These are phyloP conservation scores for Brienomyrus brachyistius DNA, from an alignment of 2,113 vertebrate genomes.

Conservation along the genomic window DNA sequence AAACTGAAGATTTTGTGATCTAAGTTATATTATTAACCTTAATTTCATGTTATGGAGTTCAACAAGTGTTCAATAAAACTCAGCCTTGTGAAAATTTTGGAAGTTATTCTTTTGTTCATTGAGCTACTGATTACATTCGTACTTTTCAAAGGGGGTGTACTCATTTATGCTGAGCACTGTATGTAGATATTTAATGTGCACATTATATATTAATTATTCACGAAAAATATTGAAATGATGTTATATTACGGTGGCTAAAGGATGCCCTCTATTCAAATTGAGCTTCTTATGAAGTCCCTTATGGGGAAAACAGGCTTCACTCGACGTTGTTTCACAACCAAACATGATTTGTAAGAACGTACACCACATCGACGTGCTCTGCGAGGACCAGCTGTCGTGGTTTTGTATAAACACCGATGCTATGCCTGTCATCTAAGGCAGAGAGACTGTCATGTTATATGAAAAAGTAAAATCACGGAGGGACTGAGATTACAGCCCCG, in stretches of 20 bases:
- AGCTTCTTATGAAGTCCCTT: neutral
- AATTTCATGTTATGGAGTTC: too few relatives aligned
- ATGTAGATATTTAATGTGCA: neutral
- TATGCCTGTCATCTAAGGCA: neutral
- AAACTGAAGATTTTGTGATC: too few relatives aligned
- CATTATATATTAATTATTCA: neutral
- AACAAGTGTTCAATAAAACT: too few relatives aligned
- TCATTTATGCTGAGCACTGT: too few relatives aligned
- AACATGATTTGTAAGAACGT: neutral
- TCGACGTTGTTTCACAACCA: neutral
- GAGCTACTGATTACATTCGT: too few relatives aligned
- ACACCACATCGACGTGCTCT: neutral
- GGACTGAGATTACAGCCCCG: neutral
- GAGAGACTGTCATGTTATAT: neutral
- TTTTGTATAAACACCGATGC: neutral
- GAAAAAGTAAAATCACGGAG: neutral
- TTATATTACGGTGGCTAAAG: neutral
- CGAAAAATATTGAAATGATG: neutral
- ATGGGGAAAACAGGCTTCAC: neutral
- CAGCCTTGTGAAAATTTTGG: too few relatives aligned
- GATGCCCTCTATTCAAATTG: neutral
- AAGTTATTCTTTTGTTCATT: too few relatives aligned
- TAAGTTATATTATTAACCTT: too few relatives aligned
- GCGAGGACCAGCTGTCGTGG: neutral
- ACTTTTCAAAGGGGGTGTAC: too few relatives aligned